Evolutionary conservation across 23 tunicate genomes (phyloP), one percentile per base, ranked within the genome.

Genomic region (Styela clava): DNA sequence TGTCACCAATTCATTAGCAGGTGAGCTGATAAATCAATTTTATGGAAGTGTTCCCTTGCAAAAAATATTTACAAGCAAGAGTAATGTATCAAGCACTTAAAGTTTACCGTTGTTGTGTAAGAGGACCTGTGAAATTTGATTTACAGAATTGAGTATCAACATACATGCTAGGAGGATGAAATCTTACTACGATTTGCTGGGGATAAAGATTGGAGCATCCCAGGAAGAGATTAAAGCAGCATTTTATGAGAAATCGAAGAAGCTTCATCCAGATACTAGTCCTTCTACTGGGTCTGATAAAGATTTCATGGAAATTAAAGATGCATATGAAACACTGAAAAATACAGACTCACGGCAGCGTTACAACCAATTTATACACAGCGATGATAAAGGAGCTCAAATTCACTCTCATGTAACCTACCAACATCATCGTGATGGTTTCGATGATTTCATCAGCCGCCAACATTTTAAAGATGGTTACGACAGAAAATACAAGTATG

Each of bases 171-270:
- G n/a, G n/a, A n/a, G n/a, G n/a, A n/a, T 71, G 5, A 71, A 71
- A 32, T 71, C 77, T 27, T 71, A 76, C 65, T 76, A 76, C 64
- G 29, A 76, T 21, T 7, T 76, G 24, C 65, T 76, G 7, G 52
- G 31, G 12, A 29, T 44, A 25, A 18, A 5, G 7, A 64, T 16
- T 0, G 31, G 44, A 7, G 81, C 81, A 23, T 44, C 81, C 22
- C 65, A 36, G 44, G 24, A 52, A 51, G 81, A 76, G 22, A 76
- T 76, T 9, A 76, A 76, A 29, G 31, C 81, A 21, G 81, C 81
- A 29, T 76, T 76, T 26, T 76, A 76, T 76, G 31, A 76, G 33
- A 76, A 76, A 44, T 76, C 81, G 21, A 76, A 76, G 24, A 27
- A 44, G 26, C 12, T 12, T 30, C 81, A 76, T 44, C 81, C 81